Conservation (phyloP, 2,888 invertebrate species). For the Cephus pulcher region DNA sequence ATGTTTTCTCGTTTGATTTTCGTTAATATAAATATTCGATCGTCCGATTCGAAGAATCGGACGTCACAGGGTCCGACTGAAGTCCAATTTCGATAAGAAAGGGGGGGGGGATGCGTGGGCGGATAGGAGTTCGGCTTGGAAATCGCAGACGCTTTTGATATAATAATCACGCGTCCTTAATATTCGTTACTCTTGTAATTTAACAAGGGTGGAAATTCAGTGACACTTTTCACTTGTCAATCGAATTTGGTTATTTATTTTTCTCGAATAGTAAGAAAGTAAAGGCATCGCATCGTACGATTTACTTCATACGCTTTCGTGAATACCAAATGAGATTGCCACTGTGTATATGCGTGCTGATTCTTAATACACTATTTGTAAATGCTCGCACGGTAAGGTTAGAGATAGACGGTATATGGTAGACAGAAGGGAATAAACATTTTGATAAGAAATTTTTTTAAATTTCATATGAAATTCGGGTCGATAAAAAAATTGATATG, state of each 20-base stretch:
- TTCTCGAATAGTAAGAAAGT: too few relatives aligned
- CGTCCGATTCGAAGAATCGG: neutral
- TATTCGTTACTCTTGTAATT: too few relatives aligned
- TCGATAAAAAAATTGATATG: too few relatives aligned
- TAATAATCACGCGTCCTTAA: neutral
- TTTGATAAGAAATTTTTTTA: neutral
- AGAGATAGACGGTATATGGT: neutral
- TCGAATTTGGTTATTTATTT: too few relatives aligned
- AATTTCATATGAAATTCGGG: too few relatives aligned
- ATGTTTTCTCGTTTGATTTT: neutral
- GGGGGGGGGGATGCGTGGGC: too few relatives aligned
- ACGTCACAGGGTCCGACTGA: neutral
- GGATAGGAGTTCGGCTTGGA: neutral
- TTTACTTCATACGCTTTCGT: too few relatives aligned
- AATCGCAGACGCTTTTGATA: neutral
- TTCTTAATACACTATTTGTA: neutral
- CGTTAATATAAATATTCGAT: neutral
- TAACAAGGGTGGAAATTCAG: too few relatives aligned
- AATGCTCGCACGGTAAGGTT: too few relatives aligned
- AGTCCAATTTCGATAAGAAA: neutral
- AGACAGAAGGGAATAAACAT: rapidly evolving
- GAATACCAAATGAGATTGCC: neutral
- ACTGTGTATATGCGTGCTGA: neutral
- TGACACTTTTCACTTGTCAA: too few relatives aligned
- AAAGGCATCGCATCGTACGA: too few relatives aligned